Conservation (phyloP, 2,797 vertebrate species). For the Alexandromys oeconomus region DNA sequence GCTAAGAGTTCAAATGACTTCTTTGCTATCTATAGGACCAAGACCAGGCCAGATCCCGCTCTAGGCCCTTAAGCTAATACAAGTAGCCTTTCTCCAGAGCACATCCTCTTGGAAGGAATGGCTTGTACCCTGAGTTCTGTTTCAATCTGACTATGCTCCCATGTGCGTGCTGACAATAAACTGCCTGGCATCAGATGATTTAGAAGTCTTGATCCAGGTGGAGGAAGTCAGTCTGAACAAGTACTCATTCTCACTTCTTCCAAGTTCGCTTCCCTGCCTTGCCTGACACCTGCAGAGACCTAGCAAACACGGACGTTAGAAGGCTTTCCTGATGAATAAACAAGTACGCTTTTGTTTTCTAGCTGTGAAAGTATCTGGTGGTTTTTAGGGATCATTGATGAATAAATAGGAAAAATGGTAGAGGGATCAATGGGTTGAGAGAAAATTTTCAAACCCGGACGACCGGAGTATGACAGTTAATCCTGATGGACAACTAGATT, state of each 20-base stretch:
- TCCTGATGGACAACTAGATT: not conserved
- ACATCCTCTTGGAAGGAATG: not conserved
- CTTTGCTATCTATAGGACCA: not conserved
- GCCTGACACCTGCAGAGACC: not conserved
- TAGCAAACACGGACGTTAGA: not conserved
- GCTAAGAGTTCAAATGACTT: too few relatives aligned
- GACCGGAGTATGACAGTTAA: not conserved
- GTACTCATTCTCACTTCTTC: not conserved
- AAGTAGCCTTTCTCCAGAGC: not conserved
- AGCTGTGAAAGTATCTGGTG: conserved; percentile 21
- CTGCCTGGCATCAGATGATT: not conserved
- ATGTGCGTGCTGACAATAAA: not conserved
- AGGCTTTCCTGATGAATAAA: conserved; percentile 45
- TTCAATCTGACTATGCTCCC: not conserved
- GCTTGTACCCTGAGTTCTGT: not conserved
- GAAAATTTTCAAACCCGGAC: not conserved
- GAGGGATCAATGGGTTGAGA: not conserved
- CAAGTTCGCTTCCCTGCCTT: not conserved
- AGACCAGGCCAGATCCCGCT: not conserved
- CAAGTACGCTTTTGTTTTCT: not conserved
- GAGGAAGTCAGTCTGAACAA: not conserved
- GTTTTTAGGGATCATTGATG: not conserved
- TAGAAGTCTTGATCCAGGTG: not conserved
- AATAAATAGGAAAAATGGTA: conserved; percentile 14
- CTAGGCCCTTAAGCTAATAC: too few relatives aligned